These are phyloP conservation scores for Babylonia areolata DNA, from an alignment of 1,140 invertebrate genomes.

Conservation along the genomic window DNA sequence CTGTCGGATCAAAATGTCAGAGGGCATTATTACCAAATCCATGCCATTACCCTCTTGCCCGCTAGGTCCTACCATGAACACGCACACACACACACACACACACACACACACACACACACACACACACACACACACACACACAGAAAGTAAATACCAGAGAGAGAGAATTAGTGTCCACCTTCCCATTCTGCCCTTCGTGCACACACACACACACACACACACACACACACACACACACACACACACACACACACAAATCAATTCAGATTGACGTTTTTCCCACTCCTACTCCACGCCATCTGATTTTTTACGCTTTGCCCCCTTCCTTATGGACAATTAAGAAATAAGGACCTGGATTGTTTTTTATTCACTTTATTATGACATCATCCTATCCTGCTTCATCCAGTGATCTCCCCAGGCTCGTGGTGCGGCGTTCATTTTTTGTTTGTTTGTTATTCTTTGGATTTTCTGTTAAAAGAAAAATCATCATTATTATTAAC, in stretches of 20 bases:
- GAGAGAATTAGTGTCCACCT: background rate
- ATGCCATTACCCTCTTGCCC: too few relatives aligned
- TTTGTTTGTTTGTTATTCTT: too few relatives aligned
- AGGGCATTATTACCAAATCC: too few relatives aligned
- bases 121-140: conserved; percentile 3
- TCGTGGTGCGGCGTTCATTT: background rate
- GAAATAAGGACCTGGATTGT: background rate
- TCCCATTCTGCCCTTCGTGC: background rate
- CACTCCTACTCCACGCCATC: background rate
- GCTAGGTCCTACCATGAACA: too few relatives aligned
- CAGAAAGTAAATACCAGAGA: background rate
- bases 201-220: too few relatives aligned
- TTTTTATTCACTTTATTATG: background rate
- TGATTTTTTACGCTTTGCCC: background rate
- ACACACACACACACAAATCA: too few relatives aligned
- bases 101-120: conserved; percentile 3
- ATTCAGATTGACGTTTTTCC: background rate
- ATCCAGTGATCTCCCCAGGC: background rate
- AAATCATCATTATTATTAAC: too few relatives aligned
- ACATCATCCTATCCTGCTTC: background rate
- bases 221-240: conserved; percentile 3
- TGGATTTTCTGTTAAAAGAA: too few relatives aligned
- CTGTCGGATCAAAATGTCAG: too few relatives aligned
- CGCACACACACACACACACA: background rate
- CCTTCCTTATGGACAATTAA: background rate